Percentiles rank a stretch among this genome's conserved stretches.
Conservation (phyloP, 2,113 vertebrate species). For the Gavialis gangeticus region DNA sequence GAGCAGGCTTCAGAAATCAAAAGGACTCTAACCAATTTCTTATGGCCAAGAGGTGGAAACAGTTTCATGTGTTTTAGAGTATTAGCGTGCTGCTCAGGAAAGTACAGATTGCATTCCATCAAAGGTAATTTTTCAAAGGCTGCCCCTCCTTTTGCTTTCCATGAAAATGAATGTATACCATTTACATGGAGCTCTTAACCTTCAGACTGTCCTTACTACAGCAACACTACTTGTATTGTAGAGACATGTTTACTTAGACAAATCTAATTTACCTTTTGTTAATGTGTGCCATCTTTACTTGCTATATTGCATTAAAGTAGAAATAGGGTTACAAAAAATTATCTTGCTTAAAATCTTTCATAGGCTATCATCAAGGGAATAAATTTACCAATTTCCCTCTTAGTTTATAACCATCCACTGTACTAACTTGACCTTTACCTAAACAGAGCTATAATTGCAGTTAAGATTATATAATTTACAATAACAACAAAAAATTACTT, state of each 20-base stretch:
- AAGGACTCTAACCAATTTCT: slow-evolving; percentile 55
- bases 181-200: slow-evolving; percentile 79
- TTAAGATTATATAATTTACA: slow-evolving; percentile 85
- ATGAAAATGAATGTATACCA: slow-evolving; percentile 66
- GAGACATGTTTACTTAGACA: slow-evolving; percentile 85
- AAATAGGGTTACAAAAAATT: slow-evolving; percentile 87
- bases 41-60: neutral
- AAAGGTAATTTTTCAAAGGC: slow-evolving; percentile 70
- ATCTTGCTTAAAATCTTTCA: slow-evolving; percentile 83
- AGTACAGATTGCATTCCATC: slow-evolving; percentile 70
- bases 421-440: slow-evolving; percentile 85
- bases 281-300: slow-evolving; percentile 84
- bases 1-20: slow-evolving; percentile 26
- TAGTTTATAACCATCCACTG: slow-evolving; percentile 81
- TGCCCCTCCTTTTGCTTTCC: slow-evolving; percentile 73
- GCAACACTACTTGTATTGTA: slow-evolving; percentile 75
- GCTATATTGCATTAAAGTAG: slow-evolving; percentile 86
- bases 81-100: slow-evolving; percentile 62
- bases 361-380: slow-evolving; percentile 82
- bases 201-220: slow-evolving; percentile 84
- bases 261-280: slow-evolving; percentile 89
- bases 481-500: slow-evolving; percentile 87
- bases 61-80: slow-evolving; percentile 39
- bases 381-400: slow-evolving; percentile 80
- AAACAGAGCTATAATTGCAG: slow-evolving; percentile 84